These are phyloP conservation scores for Rhogogaster chlorosoma DNA, from an alignment of 2,888 invertebrate genomes.

Conservation along the genomic window DNA sequence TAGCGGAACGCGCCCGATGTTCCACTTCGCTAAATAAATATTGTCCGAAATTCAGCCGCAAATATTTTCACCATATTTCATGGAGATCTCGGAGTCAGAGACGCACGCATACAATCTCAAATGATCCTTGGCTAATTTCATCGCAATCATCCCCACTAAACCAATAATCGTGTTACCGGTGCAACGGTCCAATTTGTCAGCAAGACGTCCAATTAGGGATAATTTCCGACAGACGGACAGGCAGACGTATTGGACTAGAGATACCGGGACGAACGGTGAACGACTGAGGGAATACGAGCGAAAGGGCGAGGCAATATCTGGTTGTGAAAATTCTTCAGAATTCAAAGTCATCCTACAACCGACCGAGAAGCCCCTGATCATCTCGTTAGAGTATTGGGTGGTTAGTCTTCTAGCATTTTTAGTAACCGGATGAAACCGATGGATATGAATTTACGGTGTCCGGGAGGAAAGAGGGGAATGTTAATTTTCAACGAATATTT, in stretches of 20 bases:
- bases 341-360: constrained; percentile 42
- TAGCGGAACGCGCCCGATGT: neutral
- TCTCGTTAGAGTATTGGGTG: constrained; percentile 32
- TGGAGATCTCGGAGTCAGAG: neutral
- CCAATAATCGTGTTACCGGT: constrained; percentile 42
- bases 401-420: neutral
- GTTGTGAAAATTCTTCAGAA: neutral
- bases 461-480: neutral
- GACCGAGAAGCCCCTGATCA: constrained; percentile 21
- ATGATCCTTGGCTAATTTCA: constrained; percentile 34
- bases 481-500: neutral
- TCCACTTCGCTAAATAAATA: neutral
- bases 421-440: constrained; percentile 7
- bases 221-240: constrained; percentile 62
- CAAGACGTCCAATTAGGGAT: constrained; percentile 69
- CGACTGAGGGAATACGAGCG: neutral
- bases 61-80: neutral
- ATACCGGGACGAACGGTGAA: neutral
- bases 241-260: constrained; percentile 30
- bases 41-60: neutral
- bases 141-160: constrained; percentile 22
- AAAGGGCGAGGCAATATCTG: constrained; percentile 37
- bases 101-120: neutral
- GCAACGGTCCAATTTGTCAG: constrained; percentile 51
- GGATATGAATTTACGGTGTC: neutral